Percentiles rank a stretch among this genome's conserved stretches.
Conservation (phyloP, 2,113 vertebrate species). For the Panurus biarmicus region DNA sequence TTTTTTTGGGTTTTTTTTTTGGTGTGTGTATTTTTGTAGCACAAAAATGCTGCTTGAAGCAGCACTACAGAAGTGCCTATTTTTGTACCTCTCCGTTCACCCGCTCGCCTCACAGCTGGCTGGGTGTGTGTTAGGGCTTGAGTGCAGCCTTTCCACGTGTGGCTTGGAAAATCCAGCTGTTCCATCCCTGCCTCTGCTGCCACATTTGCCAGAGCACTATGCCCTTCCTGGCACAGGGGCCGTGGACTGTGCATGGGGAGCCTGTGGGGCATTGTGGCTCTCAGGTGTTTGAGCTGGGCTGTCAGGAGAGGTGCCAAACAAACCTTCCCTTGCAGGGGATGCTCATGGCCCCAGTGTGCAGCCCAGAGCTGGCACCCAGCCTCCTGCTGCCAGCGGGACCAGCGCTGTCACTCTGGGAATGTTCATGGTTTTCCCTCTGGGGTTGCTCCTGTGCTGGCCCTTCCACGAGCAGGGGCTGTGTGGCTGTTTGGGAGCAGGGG, state of each 20-base stretch:
- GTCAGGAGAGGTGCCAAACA: not conserved
- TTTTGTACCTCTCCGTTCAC: not conserved
- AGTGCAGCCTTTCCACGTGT: not conserved
- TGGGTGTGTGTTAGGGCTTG: not conserved
- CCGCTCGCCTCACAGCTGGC: not conserved
- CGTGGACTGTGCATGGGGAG: fast-evolving
- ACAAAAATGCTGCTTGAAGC: not conserved
- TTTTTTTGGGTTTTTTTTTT: no score
- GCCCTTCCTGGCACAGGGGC: not conserved
- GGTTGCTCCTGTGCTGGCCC: not conserved
- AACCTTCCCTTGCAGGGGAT: not conserved
- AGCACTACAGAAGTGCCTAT: not conserved
- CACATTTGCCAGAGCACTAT: not conserved
- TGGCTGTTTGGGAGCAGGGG: not conserved
- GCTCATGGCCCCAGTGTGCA: not conserved
- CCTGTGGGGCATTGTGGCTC: not conserved
- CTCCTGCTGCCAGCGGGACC: not conserved
- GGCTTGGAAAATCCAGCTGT: not conserved
- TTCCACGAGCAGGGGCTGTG: not conserved
- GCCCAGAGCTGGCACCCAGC: not conserved
- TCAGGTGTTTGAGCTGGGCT: fast-evolving
- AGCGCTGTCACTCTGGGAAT: not conserved
- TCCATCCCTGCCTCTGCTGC: not conserved
- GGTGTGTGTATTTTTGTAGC: not conserved
- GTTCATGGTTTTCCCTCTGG: not conserved